phyloP scores from a whole-genome alignment of 1,140 invertebrate genomes.

The Listronotus bonariensis region DNA sequence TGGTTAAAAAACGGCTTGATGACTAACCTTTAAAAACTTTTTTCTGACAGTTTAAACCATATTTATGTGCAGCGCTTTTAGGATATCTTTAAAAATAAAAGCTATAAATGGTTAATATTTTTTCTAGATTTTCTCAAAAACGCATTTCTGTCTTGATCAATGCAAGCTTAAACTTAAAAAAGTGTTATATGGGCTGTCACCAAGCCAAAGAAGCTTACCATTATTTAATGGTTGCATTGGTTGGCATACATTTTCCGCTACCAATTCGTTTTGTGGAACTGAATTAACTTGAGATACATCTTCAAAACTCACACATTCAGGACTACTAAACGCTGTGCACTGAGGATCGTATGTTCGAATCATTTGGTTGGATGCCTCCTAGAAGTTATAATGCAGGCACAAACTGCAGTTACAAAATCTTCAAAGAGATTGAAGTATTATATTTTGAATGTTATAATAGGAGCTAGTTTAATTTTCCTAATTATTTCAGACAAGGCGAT shows the following conservation, averaged over 20 bases:
- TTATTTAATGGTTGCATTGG: slow-evolving; percentile 41
- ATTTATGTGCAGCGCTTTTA: background rate
- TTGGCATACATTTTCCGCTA: slow-evolving; percentile 41
- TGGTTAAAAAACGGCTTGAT: slow-evolving; percentile 9
- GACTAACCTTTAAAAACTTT: slow-evolving; percentile 5
- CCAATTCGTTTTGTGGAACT: slow-evolving; percentile 39
- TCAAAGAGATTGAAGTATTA: background rate
- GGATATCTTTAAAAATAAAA: too few species aligned
- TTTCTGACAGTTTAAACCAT: background rate
- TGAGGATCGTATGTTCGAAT: slow-evolving; percentile 50
- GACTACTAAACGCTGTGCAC: slow-evolving; percentile 44
- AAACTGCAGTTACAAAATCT: slow-evolving; percentile 40
- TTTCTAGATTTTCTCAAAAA: too few species aligned
- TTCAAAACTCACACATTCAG: slow-evolving; percentile 48
- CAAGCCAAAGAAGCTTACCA: slow-evolving; percentile 48
- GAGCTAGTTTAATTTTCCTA: too few species aligned
- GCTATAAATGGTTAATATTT: too few species aligned
- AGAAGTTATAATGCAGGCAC: slow-evolving; percentile 46
- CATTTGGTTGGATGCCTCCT: slow-evolving; percentile 57
- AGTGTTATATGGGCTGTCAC: slow-evolving; percentile 2
- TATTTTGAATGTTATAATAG: too few species aligned
- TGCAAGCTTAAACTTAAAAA: too few species aligned
- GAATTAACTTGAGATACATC: slow-evolving; percentile 48
- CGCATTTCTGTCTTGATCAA: too few species aligned
- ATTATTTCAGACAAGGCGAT: too few species aligned